Base-by-base conservation (phyloP, 2,113 vertebrate genomes). In the Sclerurus mexicanus region DNA sequence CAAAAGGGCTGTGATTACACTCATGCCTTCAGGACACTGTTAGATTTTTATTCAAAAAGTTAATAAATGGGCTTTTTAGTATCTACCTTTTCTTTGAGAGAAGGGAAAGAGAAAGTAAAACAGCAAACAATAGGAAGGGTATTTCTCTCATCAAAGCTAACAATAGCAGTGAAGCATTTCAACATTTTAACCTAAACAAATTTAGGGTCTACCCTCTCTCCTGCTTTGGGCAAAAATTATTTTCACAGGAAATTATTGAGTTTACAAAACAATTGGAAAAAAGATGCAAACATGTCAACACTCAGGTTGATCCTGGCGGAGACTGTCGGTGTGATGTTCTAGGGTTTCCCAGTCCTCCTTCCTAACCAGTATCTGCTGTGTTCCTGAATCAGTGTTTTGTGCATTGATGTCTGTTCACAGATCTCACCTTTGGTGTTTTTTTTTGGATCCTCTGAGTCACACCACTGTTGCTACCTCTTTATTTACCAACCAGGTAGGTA, bases 381-480 rank as follows among this genome's bases (percentile, higher is more conserved):
- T 35, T 28, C 25, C 46, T 37, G 53, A 5, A 74, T 8, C 22
- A 9, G 3, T 55, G 15, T 18, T 66, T 46, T 62, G 31, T 33
- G 31, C 52, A 40, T 7, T 84, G 30, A 67, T 18, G 8, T 12
- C 24, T 68, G 71, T 53, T 44, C 28, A 18, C 39, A 68, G 37
- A 22, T 17, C 10, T 58, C 17, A 62, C 13, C 52, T 59, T 21
- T 1, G 0, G 12, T 53, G 15, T n/a, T n/a, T 0, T 33, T 66
- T 47, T 72, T 58, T 62, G 13, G 22, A 73, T 20, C 12, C 19
- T 73, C 53, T 69, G 49, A 56, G 46, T 76, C 46, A 66, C 20
- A 74, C 25, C 30, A 40, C 37, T 5, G 4, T 39, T 89, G 12
- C 44, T 22, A 2, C 15, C 12, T 53, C 74, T 39, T 53, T 56